phyloP scores from a whole-genome alignment of 2,888 invertebrate species.

The Bombylius discolor region DNA sequence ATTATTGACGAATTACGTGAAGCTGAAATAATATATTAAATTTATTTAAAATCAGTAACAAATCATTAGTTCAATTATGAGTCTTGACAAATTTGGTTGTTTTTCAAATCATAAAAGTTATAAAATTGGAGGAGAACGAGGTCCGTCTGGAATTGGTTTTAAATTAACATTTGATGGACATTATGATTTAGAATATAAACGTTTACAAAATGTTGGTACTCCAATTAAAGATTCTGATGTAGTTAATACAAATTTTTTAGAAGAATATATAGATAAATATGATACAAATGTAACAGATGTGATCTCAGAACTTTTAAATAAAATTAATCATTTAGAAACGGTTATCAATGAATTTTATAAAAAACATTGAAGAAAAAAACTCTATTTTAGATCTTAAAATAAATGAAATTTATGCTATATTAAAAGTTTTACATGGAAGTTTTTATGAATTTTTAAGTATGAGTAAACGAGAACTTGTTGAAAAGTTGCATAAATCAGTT shows the following conservation, averaged over 20 bases:
- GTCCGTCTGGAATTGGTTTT: conserved; percentile 1
- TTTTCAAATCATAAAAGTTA: not conserved
- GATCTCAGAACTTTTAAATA: not conserved
- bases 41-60: not conserved
- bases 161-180: conserved; percentile 1
- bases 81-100: not conserved
- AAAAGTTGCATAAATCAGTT: conserved; percentile 29
- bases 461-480: conserved; percentile 15
- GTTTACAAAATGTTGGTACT: conserved; percentile 2
- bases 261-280: not conserved
- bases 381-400: too few relatives aligned
- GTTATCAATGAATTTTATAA: too few relatives aligned
- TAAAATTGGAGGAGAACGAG: not conserved
- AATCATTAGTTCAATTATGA: not conserved
- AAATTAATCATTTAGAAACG: not conserved
- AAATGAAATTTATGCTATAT: too few relatives aligned
- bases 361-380: too few relatives aligned
- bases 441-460: conserved; percentile 9
- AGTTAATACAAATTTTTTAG: not conserved
- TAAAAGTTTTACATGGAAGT: not conserved
- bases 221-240: not conserved
- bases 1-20: too few relatives aligned
- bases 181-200: conserved; percentile 2
- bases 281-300: not conserved
- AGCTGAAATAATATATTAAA: not conserved